Percentiles rank a stretch among this genome's conserved stretches.
phyloP scores from a whole-genome alignment of 2,797 vertebrate species.

The Gymnothorax javanicus region DNA sequence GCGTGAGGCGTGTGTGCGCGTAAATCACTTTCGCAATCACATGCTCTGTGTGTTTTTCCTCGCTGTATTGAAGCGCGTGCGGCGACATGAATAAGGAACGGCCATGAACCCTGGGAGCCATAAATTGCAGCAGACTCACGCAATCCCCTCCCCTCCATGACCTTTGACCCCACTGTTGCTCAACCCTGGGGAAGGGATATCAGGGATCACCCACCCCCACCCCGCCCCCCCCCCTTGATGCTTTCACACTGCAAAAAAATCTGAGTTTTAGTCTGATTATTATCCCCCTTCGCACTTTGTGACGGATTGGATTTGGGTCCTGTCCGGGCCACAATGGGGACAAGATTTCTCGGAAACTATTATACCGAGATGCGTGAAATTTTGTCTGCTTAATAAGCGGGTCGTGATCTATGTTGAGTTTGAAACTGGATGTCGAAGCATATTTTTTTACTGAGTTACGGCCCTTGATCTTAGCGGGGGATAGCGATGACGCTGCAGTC shows the following conservation, averaged over 20 bases:
- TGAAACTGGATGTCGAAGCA: no score
- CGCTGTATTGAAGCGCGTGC: conserved; percentile 56
- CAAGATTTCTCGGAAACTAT: no score
- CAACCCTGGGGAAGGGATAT: background rate
- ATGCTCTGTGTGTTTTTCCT: conserved; percentile 42
- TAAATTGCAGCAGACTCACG: background rate
- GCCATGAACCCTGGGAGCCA: conserved; percentile 33
- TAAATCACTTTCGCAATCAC: conserved; percentile 54
- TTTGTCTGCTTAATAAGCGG: no score
- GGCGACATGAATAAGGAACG: conserved; percentile 37
- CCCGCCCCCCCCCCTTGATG: background rate
- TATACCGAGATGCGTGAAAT: no score
- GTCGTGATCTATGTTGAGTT: no score
- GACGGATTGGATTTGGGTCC: no score
- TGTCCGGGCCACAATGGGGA: no score
- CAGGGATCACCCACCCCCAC: background rate
- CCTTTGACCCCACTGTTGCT: conserved; percentile 10
- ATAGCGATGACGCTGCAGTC: no score
- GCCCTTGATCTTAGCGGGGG: no score
- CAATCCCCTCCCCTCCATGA: background rate
- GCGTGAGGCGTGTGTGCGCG: background rate
- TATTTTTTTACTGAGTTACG: no score
- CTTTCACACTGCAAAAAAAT: conserved; percentile 39
- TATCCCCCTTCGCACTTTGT: no score
- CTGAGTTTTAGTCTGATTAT: no score